These are phyloP conservation scores for Apamea epomidion DNA, from an alignment of 2,888 invertebrate species.

Conservation along the genomic window DNA sequence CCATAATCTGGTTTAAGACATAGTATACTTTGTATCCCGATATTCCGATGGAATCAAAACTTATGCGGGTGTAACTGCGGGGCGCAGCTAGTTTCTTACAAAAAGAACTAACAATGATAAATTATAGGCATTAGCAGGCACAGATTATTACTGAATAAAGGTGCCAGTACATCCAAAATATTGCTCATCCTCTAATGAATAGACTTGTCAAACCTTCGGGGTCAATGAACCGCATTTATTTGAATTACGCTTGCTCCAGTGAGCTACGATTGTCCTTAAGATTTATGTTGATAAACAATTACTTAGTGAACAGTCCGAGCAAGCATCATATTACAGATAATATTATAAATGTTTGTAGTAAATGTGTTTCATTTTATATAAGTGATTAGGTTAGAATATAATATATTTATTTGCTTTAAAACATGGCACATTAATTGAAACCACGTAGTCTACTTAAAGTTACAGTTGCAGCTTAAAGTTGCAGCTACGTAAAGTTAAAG, in stretches of 20 bases:
- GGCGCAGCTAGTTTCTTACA: background rate
- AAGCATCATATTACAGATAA: background rate
- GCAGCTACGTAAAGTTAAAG: too few species aligned
- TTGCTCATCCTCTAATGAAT: slow-evolving; percentile 31
- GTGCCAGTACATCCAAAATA: background rate
- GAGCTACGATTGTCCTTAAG: slow-evolving; percentile 51
- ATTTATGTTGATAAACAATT: slow-evolving; percentile 39
- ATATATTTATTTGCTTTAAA: too few species aligned
- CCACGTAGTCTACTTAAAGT: too few species aligned
- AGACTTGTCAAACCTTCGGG: slow-evolving; percentile 49
- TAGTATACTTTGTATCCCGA: too few species aligned
- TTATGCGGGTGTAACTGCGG: too few species aligned
- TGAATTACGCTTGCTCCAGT: slow-evolving; percentile 58
- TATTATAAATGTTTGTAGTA: background rate
- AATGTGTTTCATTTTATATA: background rate
- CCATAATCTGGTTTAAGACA: too few species aligned
- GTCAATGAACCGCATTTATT: slow-evolving; percentile 60
- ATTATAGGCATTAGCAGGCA: too few species aligned
- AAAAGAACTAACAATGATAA: background rate
- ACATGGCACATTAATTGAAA: too few species aligned
- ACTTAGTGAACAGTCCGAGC: slow-evolving; percentile 7
- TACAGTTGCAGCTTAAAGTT: too few species aligned
- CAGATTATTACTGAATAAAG: background rate
- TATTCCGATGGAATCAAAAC: too few species aligned
- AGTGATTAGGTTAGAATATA: background rate